A percentile compares a stretch with the other conserved stretches of the same genome.
These are phyloP conservation scores for Erpetoichthys calabaricus DNA, from an alignment of 2,797 vertebrate species.

Conservation along the genomic window DNA sequence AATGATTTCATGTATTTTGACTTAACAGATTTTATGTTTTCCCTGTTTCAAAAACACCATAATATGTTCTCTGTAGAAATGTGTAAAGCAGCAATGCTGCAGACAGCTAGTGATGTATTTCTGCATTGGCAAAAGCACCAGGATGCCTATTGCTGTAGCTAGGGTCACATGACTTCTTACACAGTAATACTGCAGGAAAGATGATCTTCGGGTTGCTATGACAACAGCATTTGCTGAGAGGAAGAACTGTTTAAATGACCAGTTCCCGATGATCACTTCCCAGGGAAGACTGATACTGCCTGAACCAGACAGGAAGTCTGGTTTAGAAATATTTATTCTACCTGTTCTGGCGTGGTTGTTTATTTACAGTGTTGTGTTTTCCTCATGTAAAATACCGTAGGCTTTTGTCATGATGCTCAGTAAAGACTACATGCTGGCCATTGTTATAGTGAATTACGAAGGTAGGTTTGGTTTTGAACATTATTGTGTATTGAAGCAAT, in stretches of 20 bases:
- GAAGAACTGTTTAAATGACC: constrained; percentile 36
- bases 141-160: constrained; percentile 6
- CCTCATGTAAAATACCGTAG: not conserved
- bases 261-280: constrained; percentile 27
- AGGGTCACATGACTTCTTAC: constrained; percentile 20
- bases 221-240: constrained; percentile 46
- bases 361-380: constrained; percentile 1
- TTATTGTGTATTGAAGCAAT: no score
- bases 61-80: no score
- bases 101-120: no score
- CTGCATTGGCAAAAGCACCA: no score
- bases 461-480: constrained; percentile 37
- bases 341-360: constrained; percentile 2
- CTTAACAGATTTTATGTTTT: no score
- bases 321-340: constrained; percentile 21
- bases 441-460: constrained; percentile 55
- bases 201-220: constrained; percentile 55
- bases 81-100: no score
- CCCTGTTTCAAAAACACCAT: no score
- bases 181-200: constrained; percentile 29
- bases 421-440: constrained; percentile 58
- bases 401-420: constrained; percentile 49
- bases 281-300: constrained; percentile 21
- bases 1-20: no score
- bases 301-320: constrained; percentile 25